phyloP scores from a whole-genome alignment of 2,888 invertebrate species.

The Xestoiulus laeticollis region DNA sequence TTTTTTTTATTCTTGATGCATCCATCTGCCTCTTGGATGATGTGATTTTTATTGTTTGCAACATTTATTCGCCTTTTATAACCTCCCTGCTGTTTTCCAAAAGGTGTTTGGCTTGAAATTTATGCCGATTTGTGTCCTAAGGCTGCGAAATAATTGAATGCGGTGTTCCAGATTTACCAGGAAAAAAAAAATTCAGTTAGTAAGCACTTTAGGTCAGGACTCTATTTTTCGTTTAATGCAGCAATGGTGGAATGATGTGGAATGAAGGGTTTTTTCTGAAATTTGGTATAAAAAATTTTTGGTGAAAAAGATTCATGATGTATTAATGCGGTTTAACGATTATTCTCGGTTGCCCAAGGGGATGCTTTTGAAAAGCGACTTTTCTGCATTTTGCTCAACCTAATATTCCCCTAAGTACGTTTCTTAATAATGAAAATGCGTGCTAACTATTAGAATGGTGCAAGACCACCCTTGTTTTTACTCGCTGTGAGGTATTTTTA shows the following conservation, averaged over 20 bases:
- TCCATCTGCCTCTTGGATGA: not conserved
- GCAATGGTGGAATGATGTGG: not conserved
- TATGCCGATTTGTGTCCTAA: conserved; percentile 6
- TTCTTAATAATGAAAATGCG: conserved; percentile 36
- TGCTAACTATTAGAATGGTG: conserved; percentile 27
- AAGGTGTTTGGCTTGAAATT: conserved; percentile 25
- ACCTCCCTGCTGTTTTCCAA: not conserved
- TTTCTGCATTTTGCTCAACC: conserved; percentile 6
- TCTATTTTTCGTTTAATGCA: not conserved
- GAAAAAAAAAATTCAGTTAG: not conserved
- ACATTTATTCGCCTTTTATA: conserved; percentile 31
- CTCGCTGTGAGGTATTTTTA: conserved; percentile 27
- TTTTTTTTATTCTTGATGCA: not conserved
- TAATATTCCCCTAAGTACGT: not conserved
- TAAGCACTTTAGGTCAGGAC: conserved; percentile 15
- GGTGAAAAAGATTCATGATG: not conserved
- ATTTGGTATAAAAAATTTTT: not conserved
- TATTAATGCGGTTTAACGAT: conserved; percentile 41
- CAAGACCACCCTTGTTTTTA: conserved; percentile 27
- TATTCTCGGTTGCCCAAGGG: not conserved
- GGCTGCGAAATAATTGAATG: conserved; percentile 32
- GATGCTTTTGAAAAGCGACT: not conserved
- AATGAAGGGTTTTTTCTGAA: not conserved
- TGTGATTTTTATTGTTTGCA: not conserved
- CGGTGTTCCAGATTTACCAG: not conserved